These are phyloP conservation scores for Aegotheles bennettii DNA, from an alignment of 2,113 vertebrate species.

Conservation along the genomic window DNA sequence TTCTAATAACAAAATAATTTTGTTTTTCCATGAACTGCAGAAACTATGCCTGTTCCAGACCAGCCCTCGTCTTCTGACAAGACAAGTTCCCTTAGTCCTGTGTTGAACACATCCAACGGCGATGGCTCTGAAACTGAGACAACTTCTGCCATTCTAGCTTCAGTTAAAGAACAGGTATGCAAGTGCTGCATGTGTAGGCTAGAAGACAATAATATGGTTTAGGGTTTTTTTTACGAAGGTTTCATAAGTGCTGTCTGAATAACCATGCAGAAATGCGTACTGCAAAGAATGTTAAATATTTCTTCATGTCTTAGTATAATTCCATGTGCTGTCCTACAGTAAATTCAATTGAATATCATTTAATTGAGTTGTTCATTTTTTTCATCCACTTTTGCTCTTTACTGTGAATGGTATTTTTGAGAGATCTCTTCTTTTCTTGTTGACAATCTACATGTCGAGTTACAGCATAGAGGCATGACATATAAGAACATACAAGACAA, in stretches of 20 bases:
- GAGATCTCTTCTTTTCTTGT: neutral
- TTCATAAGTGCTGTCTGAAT: neutral
- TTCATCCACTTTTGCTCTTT: neutral
- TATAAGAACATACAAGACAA: neutral
- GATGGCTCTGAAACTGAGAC: conserved; percentile 92
- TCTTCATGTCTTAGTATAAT: neutral
- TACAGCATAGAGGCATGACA: neutral
- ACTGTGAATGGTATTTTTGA: neutral
- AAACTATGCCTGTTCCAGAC: conserved; percentile 96
- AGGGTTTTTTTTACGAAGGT: neutral
- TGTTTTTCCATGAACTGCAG: conserved; percentile 62
- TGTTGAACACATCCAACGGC: conserved; percentile 88
- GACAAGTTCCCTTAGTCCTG: conserved; percentile 87
- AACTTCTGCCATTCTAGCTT: conserved; percentile 94
- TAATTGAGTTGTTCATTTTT: neutral
- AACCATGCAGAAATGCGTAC: neutral
- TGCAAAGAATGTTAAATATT: neutral
- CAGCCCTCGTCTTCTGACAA: conserved; percentile 92
- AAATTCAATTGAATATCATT: neutral
- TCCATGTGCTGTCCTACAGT: neutral
- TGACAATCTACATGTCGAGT: neutral
- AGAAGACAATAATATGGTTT: neutral
- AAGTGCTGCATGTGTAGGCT: neutral
- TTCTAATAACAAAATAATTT: neutral
- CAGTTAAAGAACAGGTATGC: conserved; percentile 97